These are phyloP conservation scores for Caranx ignobilis DNA, from an alignment of 2,113 vertebrate species.

Conservation along the genomic window DNA sequence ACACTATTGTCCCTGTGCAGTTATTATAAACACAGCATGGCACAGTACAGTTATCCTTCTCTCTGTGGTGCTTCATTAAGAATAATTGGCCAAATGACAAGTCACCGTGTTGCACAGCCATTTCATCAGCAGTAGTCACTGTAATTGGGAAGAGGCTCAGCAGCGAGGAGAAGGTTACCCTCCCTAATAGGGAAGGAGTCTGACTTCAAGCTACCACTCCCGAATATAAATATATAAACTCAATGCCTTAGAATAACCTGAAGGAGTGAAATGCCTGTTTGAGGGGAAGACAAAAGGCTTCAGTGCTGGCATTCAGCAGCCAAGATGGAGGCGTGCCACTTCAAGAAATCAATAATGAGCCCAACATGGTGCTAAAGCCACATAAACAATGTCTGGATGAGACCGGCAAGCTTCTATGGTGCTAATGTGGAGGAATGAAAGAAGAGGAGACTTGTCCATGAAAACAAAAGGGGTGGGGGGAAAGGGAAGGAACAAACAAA, in stretches of 20 bases:
- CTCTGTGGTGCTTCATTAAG: slow-evolving; percentile 72
- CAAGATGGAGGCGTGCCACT: slow-evolving; percentile 67
- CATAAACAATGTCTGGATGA: slow-evolving; percentile 64
- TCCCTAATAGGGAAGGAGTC: slow-evolving; percentile 68
- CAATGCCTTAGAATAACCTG: slow-evolving; percentile 47
- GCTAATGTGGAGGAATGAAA: slow-evolving; percentile 57
- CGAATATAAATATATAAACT: slow-evolving; percentile 70
- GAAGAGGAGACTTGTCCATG: slow-evolving; percentile 42
- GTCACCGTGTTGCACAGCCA: slow-evolving; percentile 74
- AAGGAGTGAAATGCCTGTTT: slow-evolving; percentile 45
- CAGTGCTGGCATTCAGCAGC: slow-evolving; percentile 15
- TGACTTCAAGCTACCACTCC: slow-evolving; percentile 70
- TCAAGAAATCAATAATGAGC: slow-evolving; percentile 72
- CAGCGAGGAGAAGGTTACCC: slow-evolving; percentile 69
- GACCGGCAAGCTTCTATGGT: slow-evolving; percentile 32
- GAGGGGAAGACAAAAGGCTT: slow-evolving; percentile 54
- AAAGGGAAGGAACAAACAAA: background rate
- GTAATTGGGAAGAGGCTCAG: slow-evolving; percentile 76
- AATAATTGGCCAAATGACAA: slow-evolving; percentile 83
- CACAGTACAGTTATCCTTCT: slow-evolving; percentile 54
- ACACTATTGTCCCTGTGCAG: slow-evolving; percentile 47
- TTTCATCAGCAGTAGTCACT: slow-evolving; percentile 78
- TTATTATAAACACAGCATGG: slow-evolving; percentile 66
- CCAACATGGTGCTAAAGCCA: slow-evolving; percentile 49
- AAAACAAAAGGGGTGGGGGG: slow-evolving; percentile 30